phyloP scores from a whole-genome alignment of 1,140 invertebrate genomes.

The Trichogramma pretiosum region DNA sequence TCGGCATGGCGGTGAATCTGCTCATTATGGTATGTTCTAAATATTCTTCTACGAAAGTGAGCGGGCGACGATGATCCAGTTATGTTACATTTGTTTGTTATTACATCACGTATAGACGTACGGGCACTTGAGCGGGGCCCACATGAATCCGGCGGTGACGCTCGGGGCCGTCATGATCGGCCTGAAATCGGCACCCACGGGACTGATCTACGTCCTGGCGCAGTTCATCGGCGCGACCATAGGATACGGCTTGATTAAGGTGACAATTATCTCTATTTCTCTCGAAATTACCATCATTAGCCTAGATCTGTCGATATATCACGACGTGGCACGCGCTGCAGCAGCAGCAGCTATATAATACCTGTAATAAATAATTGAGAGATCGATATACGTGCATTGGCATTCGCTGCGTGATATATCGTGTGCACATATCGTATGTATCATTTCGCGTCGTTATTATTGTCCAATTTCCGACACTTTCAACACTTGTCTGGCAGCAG shows the following conservation, averaged over 20 bases:
- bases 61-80: not conserved
- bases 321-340: no score
- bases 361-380: no score
- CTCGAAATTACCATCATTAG: no score
- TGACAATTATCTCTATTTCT: no score
- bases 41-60: not conserved
- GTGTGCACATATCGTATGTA: no score
- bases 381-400: no score
- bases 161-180: conserved; percentile 58
- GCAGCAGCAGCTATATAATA: no score
- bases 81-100: not conserved
- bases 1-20: conserved; percentile 62
- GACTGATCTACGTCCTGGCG: conserved; percentile 58
- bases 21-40: conserved; percentile 50
- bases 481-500: no score
- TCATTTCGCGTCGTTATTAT: no score
- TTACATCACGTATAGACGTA: conserved; percentile 48
- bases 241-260: conserved; percentile 58
- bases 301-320: no score
- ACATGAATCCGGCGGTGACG: conserved; percentile 73
- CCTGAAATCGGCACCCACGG: conserved; percentile 55
- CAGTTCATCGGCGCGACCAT: conserved; percentile 64
- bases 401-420: no score
- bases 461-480: no score
- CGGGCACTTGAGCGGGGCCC: conserved; percentile 61